phyloP scores from a whole-genome alignment of 2,797 vertebrate species.

The Phataginus tricuspis region DNA sequence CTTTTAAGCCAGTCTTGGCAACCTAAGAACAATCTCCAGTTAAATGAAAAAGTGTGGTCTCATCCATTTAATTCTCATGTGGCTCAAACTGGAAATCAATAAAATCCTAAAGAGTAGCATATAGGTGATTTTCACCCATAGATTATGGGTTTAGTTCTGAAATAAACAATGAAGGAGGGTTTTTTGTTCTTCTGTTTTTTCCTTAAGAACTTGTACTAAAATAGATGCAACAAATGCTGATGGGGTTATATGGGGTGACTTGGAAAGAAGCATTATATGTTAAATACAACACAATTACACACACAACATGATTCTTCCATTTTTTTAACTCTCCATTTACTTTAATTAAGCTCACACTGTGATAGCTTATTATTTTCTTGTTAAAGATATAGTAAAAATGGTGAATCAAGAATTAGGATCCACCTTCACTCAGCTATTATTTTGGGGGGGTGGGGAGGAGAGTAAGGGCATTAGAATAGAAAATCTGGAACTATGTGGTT shows the following conservation, averaged over 20 bases:
- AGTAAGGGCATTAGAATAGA: not conserved
- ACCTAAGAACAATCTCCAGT: not conserved
- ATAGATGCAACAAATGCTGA: not conserved
- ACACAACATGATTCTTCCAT: constrained; percentile 21
- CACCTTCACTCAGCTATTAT: not conserved
- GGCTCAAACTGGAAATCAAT: constrained; percentile 14
- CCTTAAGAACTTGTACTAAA: constrained; percentile 49
- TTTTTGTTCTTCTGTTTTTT: not conserved
- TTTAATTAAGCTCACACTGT: constrained; percentile 72
- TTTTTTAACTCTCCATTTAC: constrained; percentile 43
- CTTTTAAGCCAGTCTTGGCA: too few species aligned
- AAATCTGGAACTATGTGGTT: not conserved
- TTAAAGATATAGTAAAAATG: constrained; percentile 38
- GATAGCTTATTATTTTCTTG: constrained; percentile 19
- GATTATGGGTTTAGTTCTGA: constrained; percentile 24
- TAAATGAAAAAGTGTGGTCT: constrained; percentile 34
- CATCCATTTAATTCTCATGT: not conserved
- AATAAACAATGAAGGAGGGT: constrained; percentile 34
- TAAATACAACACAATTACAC: not conserved
- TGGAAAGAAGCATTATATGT: constrained; percentile 42
- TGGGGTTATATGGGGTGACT: not conserved
- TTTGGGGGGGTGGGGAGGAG: not conserved
- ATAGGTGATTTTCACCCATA: constrained; percentile 42
- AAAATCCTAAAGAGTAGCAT: constrained; percentile 28
- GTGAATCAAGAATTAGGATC: not conserved